Evolutionary conservation across 2,888 invertebrate species (phyloP).

Genomic region (Entomobrya multifasciata): DNA sequence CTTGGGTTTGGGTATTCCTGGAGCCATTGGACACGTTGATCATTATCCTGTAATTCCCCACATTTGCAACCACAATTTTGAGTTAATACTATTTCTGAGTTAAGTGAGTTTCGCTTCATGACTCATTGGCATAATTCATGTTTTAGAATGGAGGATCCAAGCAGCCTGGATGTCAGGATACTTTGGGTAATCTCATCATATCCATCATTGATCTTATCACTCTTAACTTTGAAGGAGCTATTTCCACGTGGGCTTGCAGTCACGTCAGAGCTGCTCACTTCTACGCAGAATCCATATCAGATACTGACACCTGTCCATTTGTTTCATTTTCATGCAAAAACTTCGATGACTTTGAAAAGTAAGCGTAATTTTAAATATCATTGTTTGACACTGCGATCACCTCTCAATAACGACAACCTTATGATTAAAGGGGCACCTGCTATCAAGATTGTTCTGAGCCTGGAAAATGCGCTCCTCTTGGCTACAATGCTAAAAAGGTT

Average conservation of each 20-base stretch:
- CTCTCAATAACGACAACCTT: neutral
- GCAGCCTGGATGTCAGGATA: conserved; percentile 81
- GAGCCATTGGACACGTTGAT: conserved; percentile 81
- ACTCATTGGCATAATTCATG: neutral
- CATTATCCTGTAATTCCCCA: conserved; percentile 80
- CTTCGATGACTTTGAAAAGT: conserved; percentile 80
- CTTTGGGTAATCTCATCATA: conserved; percentile 74
- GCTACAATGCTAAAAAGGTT: conserved; percentile 67
- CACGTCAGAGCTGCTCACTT: conserved; percentile 79
- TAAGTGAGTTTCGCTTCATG: too few species aligned
- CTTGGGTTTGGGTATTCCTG: conserved; percentile 77
- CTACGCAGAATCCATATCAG: conserved; percentile 79
- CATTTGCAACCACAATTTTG: too few species aligned
- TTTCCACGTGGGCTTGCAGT: conserved; percentile 78
- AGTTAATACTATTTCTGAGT: too few species aligned
- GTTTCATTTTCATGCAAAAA: conserved; percentile 81
- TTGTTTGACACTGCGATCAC: too few species aligned
- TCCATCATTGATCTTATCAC: conserved; percentile 77
- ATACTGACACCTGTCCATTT: conserved; percentile 81
- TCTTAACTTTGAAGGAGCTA: conserved; percentile 76
- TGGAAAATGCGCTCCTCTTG: conserved; percentile 75
- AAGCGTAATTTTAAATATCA: too few species aligned
- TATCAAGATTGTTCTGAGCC: conserved; percentile 68
- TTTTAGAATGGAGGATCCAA: conserved; percentile 61
- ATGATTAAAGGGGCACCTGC: conserved; percentile 73